Percentiles rank a stretch among this genome's conserved stretches.
phyloP scores from a whole-genome alignment of 1,140 invertebrate species.

The Asobara japonica region DNA sequence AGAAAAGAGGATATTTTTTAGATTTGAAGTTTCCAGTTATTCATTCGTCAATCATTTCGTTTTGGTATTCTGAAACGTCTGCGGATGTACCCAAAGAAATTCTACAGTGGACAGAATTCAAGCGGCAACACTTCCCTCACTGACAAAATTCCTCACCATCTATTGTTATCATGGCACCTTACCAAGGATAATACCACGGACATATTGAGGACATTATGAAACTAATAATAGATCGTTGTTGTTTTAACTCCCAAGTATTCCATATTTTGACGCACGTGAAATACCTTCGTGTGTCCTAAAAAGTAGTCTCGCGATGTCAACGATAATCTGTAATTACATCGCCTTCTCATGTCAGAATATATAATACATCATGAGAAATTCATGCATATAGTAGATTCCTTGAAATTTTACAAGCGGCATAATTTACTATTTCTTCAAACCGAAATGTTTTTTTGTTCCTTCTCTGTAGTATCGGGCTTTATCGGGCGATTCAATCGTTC shows the following conservation, averaged over 20 bases:
- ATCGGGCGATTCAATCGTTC: not conserved
- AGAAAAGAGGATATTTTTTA: no score
- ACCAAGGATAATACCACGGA: not conserved
- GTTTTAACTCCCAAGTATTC: not conserved
- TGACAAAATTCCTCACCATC: no score
- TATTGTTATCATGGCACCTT: no score
- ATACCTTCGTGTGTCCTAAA: not conserved
- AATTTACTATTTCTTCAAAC: not conserved
- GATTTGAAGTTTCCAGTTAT: no score
- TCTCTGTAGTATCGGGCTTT: not conserved
- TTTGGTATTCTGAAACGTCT: no score
- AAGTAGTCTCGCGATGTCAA: not conserved
- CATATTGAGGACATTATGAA: not conserved
- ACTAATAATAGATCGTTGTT: not conserved
- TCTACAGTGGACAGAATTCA: no score
- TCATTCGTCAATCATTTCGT: no score
- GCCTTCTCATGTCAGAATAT: not conserved
- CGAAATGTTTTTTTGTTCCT: not conserved
- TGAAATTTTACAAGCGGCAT: not conserved
- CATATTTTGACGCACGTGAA: not conserved
- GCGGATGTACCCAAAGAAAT: no score
- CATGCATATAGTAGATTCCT: not conserved
- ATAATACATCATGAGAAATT: not conserved
- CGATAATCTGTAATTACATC: not conserved
- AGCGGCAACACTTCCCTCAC: no score